Percentiles rank a stretch among this genome's conserved stretches.
phyloP scores from a whole-genome alignment of 2,113 vertebrate species.

The Oenanthe oenanthe region DNA sequence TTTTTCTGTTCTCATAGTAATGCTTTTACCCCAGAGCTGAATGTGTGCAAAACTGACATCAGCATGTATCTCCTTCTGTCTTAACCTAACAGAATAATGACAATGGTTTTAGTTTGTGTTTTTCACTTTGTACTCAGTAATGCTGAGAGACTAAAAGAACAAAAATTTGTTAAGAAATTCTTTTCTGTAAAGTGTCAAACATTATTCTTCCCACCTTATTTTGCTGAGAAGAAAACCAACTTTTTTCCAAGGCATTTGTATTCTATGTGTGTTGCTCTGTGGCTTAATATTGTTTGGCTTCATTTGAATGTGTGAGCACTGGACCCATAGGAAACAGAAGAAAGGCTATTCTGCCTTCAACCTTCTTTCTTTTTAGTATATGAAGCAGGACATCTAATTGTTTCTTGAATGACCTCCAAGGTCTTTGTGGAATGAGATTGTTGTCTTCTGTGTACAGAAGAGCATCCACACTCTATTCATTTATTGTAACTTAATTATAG shows the following conservation, averaged over 20 bases:
- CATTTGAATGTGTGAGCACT: conserved; percentile 43
- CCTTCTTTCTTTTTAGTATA: conserved; percentile 66
- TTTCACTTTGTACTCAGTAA: not conserved
- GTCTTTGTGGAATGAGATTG: conserved; percentile 79
- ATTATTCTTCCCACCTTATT: not conserved
- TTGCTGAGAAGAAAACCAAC: conserved; percentile 3
- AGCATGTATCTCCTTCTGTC: not conserved
- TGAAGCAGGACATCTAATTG: conserved; percentile 77
- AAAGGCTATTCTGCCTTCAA: conserved; percentile 34
- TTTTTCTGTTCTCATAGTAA: not conserved
- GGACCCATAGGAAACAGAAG: conserved; percentile 38
- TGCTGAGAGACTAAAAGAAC: not conserved
- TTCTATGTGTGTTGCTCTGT: conserved; percentile 7
- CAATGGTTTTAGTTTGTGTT: not conserved
- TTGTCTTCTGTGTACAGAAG: conserved; percentile 77
- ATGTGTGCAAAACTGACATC: not conserved
- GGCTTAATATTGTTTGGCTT: conserved; percentile 54
- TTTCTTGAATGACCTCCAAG: conserved; percentile 79
- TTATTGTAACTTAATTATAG: conserved; percentile 83
- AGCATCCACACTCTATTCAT: conserved; percentile 76
- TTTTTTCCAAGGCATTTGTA: conserved; percentile 37
- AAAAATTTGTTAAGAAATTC: not conserved
- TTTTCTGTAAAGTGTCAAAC: not conserved
- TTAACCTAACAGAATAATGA: not conserved
- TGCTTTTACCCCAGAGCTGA: not conserved